These are phyloP conservation scores for Timema podura DNA, from an alignment of 2,888 invertebrate species.

Conservation along the genomic window DNA sequence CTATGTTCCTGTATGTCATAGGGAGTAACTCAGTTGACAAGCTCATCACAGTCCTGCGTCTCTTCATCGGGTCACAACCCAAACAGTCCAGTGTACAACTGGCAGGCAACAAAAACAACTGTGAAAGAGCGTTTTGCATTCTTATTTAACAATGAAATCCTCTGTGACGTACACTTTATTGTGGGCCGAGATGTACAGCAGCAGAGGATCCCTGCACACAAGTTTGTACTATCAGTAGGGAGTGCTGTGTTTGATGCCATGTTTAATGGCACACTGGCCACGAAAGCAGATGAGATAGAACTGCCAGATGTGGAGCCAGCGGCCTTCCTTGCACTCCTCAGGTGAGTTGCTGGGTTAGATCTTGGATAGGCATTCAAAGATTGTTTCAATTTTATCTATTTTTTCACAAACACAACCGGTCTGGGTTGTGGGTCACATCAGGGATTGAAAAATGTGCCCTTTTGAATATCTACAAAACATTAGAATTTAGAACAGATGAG, in stretches of 20 bases:
- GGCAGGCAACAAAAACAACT: slow-evolving; percentile 71
- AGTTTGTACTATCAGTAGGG: slow-evolving; percentile 74
- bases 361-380: too few relatives aligned
- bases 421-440: too few relatives aligned
- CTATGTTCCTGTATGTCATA: too few relatives aligned
- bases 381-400: too few relatives aligned
- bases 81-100: slow-evolving; percentile 48
- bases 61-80: slow-evolving; percentile 16
- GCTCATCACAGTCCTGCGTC: background rate
- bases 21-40: too few relatives aligned
- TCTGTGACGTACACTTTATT: slow-evolving; percentile 72
- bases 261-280: slow-evolving; percentile 74
- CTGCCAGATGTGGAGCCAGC: slow-evolving; percentile 80
- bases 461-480: too few relatives aligned
- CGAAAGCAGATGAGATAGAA: slow-evolving; percentile 66
- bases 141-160: slow-evolving; percentile 60
- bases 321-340: slow-evolving; percentile 70
- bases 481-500: too few relatives aligned
- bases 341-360: slow-evolving; percentile 35
- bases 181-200: slow-evolving; percentile 67
- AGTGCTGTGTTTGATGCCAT: slow-evolving; percentile 84
- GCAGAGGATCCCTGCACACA: slow-evolving; percentile 73
- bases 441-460: too few relatives aligned
- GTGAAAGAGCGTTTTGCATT: slow-evolving; percentile 71
- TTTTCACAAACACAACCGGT: too few relatives aligned